Evolutionary conservation across 1,140 invertebrate genomes (phyloP), one percentile per base, ranked within the genome.

Genomic region (Pentalonia nigronervosa): DNA sequence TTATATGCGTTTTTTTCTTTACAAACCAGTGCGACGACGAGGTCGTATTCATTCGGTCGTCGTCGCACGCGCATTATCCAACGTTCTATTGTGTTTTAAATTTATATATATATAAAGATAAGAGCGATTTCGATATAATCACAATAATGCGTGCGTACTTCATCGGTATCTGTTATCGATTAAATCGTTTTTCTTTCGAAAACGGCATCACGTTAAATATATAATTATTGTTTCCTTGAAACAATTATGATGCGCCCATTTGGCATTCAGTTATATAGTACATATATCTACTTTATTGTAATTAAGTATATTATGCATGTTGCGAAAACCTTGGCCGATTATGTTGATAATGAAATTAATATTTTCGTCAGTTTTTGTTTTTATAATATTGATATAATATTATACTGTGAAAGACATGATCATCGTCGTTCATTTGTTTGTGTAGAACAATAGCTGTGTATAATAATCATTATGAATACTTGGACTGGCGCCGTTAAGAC

Each of bases 321-420:
- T n/a, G 60, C 60, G 7, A 76, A 76, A 76, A 76, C 60, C 60
- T 76, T 76, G 60, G 60, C 14, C 60, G 60, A 76, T 76, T 76
- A n/a, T 76, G 60, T 76, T 76, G 60, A 76, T 76, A 76, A 76
- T 76, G 60, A 76, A 76, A n/a, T 76, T 76, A 76, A 76, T n/a
- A 76, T 76, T 76, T 76, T 76, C 9, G 60, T 76, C 14, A n/a
- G 60, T 76, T n/a, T 76, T 76, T 34, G 17, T 76, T 30, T n/a
- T 76, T 30, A 11, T 67, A 30, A n/a, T 67, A 67, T 30, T 30
- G 25, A 30, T 30, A 60, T 60, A 60, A 60, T 56, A 56, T 50
- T 67, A 30, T n/a, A 67, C 30, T 30, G 60, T 67, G 60, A 76
- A 76, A 30, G n/a, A 76, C 14, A 76, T n/a, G 60, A n/a, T 30